Evolutionary conservation across 2,888 invertebrate species (phyloP).

Genomic region (Adineta ricciae): DNA sequence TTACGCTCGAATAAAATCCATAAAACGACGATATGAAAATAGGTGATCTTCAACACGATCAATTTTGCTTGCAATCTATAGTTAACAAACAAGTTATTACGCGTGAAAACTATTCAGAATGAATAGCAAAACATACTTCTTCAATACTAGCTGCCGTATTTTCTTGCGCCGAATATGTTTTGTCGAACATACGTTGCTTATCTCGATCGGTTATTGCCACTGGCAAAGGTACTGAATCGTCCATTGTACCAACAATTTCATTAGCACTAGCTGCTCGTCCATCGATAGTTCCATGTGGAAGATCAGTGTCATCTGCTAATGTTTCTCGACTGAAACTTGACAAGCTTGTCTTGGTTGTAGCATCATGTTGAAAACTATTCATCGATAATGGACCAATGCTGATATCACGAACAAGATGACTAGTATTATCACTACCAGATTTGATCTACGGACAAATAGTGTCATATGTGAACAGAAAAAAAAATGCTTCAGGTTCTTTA

Average conservation of each 20-base stretch:
- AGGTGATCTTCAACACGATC: not conserved
- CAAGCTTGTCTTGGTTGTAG: not conserved
- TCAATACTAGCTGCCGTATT: not conserved
- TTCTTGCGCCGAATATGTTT: conserved; percentile 10
- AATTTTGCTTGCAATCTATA: not conserved
- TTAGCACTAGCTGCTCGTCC: not conserved
- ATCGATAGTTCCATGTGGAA: not conserved
- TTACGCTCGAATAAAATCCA: conserved; percentile 23
- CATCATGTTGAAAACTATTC: conserved; percentile 4
- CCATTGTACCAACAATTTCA: conserved; percentile 4
- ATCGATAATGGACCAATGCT: conserved; percentile 14
- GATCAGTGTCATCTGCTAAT: conserved; percentile 3
- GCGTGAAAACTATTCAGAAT: no score
- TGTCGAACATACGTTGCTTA: not conserved
- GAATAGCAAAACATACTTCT: not conserved
- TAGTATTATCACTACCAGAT: not conserved
- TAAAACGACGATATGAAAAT: conserved; percentile 17
- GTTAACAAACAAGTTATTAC: not conserved
- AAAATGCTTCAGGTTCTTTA: not conserved
- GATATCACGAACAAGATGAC: not conserved
- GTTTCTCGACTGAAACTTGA: conserved; percentile 18
- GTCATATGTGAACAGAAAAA: not conserved
- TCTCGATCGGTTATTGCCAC: not conserved
- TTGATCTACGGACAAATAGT: not conserved
- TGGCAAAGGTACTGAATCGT: not conserved